Evolutionary conservation across 1,140 invertebrate species (phyloP).

Genomic region (Drosophila paulistorum): DNA sequence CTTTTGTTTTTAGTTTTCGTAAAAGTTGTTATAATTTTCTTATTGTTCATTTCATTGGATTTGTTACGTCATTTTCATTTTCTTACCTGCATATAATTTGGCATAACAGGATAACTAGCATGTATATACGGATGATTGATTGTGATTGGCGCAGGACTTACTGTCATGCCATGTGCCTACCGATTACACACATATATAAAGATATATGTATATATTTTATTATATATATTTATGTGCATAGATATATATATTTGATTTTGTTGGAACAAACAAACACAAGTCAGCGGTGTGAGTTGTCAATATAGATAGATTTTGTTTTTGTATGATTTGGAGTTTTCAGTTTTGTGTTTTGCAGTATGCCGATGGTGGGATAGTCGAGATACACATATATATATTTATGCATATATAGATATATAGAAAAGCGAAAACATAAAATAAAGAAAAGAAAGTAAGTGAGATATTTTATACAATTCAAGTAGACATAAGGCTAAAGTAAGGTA

Average conservation of each 20-base stretch:
- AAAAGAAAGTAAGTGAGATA: conserved; percentile 78
- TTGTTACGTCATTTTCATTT: conserved; percentile 34
- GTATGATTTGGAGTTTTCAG: conserved; percentile 46
- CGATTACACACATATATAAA: conserved; percentile 35
- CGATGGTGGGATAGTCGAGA: conserved; percentile 51
- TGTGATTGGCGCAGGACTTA: conserved; percentile 83
- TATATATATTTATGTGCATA: conserved; percentile 52
- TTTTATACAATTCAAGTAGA: conserved; percentile 63
- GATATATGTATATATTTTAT: conserved; percentile 41
- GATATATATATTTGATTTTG: conserved; percentile 52
- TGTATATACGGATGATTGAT: conserved; percentile 83
- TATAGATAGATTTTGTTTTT: conserved; percentile 42
- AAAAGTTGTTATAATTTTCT: conserved; percentile 24
- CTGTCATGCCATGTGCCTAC: conserved; percentile 83
- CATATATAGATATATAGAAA: conserved; percentile 51
- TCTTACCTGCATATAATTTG: conserved; percentile 83
- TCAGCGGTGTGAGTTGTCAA: conserved; percentile 62
- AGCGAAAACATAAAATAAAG: conserved; percentile 76
- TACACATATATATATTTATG: conserved; percentile 63
- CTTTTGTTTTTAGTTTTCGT: conserved; percentile 41
- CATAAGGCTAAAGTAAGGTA: conserved; percentile 33
- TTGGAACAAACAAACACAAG: conserved; percentile 67
- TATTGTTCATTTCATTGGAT: conserved; percentile 36
- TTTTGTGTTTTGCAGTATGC: conserved; percentile 37
- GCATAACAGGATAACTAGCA: conserved; percentile 83